Conservation (phyloP, 2,888 invertebrate species). For the Lasioglossum morio region DNA sequence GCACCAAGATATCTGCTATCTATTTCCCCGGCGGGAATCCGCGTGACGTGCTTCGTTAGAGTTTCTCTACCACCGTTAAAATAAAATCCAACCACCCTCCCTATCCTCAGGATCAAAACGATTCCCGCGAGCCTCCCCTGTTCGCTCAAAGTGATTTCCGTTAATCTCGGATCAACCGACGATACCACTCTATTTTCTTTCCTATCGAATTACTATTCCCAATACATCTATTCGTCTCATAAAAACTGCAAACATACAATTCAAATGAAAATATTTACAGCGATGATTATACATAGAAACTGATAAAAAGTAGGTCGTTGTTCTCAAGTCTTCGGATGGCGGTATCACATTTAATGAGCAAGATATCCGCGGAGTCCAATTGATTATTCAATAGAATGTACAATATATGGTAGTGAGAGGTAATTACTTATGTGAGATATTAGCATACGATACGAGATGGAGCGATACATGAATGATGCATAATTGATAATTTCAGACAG, state of each 20-base stretch:
- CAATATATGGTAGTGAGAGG: neutral
- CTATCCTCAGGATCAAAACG: neutral
- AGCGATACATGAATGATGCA: no score
- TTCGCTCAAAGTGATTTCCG: neutral
- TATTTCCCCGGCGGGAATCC: constrained; percentile 41
- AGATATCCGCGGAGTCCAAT: neutral
- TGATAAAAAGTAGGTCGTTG: neutral
- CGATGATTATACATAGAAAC: neutral
- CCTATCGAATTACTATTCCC: no score
- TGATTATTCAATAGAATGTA: neutral
- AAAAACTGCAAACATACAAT: neutral
- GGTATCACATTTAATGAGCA: neutral
- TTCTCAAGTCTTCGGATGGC: neutral
- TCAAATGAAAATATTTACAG: neutral
- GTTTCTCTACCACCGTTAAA: neutral
- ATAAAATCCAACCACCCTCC: neutral
- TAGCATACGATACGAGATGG: neutral
- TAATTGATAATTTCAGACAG: neutral
- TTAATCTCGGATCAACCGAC: neutral
- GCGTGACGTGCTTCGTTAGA: constrained; percentile 1
- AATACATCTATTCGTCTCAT: no score
- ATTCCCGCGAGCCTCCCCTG: neutral
- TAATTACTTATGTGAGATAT: neutral
- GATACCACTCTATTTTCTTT: neutral
- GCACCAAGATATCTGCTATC: constrained; percentile 38